These are phyloP conservation scores for Phrynocephalus vlangalii DNA, from an alignment of 2,797 vertebrate species.

Conservation along the genomic window DNA sequence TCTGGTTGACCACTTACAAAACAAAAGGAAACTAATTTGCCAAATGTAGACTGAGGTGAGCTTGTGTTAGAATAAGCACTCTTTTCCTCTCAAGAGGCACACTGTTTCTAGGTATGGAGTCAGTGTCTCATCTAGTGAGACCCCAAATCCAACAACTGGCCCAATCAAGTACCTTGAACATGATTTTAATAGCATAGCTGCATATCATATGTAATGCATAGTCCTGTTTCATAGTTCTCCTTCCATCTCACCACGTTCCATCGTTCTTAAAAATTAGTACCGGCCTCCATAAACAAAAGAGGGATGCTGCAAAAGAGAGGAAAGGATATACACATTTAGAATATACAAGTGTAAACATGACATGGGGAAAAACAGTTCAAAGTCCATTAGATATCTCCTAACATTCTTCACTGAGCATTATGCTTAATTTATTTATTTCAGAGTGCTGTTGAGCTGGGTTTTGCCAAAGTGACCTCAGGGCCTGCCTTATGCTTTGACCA, in stretches of 20 bases:
- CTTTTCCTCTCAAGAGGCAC: too few species aligned
- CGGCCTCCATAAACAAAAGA: not conserved
- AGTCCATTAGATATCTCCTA: slow-evolving; percentile 54
- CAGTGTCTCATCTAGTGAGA: too few species aligned
- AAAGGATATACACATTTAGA: too few species aligned
- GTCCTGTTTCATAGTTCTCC: not conserved
- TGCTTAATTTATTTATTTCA: slow-evolving; percentile 10
- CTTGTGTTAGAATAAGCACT: too few species aligned
- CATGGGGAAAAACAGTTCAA: slow-evolving; percentile 30
- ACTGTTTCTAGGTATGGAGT: too few species aligned
- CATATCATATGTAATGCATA: too few species aligned
- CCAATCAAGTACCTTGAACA: too few species aligned
- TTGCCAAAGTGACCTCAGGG: slow-evolving; percentile 46
- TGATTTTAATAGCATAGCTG: too few species aligned
- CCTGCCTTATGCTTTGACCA: slow-evolving; percentile 30
- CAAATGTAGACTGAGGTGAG: too few species aligned
- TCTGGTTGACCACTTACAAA: too few species aligned
- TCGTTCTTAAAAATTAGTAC: not conserved
- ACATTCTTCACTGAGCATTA: not conserved
- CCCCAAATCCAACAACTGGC: too few species aligned
- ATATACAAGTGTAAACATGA: not conserved
- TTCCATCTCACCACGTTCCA: not conserved
- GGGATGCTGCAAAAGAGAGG: not conserved
- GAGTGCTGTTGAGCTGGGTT: not conserved
- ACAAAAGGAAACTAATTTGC: too few species aligned